These are phyloP conservation scores for Accipiter virgatus DNA, from an alignment of 2,113 vertebrate genomes.

Conservation along the genomic window DNA sequence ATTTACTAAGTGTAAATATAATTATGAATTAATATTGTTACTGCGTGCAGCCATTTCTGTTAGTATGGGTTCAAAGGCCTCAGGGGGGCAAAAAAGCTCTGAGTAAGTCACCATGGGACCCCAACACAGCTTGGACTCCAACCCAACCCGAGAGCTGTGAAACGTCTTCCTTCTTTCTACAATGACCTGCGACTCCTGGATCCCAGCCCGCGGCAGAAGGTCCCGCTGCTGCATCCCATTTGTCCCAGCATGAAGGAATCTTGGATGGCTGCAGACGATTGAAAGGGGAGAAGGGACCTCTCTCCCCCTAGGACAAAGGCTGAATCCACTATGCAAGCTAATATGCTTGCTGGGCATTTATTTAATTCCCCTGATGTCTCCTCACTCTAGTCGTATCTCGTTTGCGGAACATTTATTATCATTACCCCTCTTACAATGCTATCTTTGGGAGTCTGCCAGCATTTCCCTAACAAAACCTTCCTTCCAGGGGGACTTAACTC, in stretches of 20 bases:
- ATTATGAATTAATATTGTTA: neutral
- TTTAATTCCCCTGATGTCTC: constrained; percentile 31
- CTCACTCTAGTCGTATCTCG: neutral
- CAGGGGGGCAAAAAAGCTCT: neutral
- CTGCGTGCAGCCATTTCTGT: neutral
- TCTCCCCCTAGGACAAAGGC: neutral
- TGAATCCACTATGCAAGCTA: neutral
- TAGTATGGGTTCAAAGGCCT: neutral
- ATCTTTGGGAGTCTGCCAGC: constrained; percentile 50
- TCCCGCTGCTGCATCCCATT: constrained; percentile 25
- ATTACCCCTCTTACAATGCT: constrained; percentile 40
- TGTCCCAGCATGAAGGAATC: neutral
- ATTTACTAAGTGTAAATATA: neutral
- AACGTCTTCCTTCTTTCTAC: constrained; percentile 13
- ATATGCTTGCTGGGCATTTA: constrained; percentile 31
- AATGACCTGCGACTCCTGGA: neutral
- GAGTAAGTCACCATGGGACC: neutral
- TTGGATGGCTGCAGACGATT: constrained; percentile 16
- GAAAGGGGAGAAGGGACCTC: constrained; percentile 2
- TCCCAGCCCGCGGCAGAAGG: neutral
- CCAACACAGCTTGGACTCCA: neutral
- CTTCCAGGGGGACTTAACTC: constrained; percentile 22
- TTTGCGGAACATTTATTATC: constrained; percentile 41
- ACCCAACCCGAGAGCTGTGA: neutral
- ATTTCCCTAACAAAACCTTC: constrained; percentile 51